phyloP scores from a whole-genome alignment of 1,140 invertebrate species.

The Plectrocnemia conspersa region DNA sequence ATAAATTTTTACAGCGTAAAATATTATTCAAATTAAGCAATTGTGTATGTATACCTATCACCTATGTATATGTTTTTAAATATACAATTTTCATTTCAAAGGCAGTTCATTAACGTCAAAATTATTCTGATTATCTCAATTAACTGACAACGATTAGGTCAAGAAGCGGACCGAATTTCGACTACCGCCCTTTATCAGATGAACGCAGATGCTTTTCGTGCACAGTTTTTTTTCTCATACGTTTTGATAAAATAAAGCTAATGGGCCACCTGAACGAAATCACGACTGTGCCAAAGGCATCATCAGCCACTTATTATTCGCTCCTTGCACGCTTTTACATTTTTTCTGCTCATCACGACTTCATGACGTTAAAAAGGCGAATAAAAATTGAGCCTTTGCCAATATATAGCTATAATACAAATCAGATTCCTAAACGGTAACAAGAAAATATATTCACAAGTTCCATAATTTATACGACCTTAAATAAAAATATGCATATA shows the following conservation, averaged over 20 bases:
- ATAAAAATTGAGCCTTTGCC: too few species aligned
- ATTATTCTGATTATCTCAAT: neutral
- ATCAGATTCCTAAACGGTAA: too few species aligned
- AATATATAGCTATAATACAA: too few species aligned
- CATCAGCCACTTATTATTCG: conserved; percentile 10
- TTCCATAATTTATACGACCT: too few species aligned
- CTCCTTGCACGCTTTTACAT: neutral
- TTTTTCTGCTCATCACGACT: conserved; percentile 1
- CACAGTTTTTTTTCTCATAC: neutral
- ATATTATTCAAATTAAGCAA: neutral
- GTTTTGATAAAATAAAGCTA: conserved; percentile 13
- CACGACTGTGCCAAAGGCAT: conserved; percentile 27
- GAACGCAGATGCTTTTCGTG: neutral
- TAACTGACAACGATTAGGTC: neutral
- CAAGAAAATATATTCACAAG: too few species aligned
- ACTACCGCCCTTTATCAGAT: conserved; percentile 11
- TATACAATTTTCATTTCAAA: too few species aligned
- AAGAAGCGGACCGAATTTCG: neutral
- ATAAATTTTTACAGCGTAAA: neutral
- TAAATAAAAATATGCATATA: too few species aligned
- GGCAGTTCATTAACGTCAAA: too few species aligned
- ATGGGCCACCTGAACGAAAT: conserved; percentile 34
- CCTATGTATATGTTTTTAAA: too few species aligned
- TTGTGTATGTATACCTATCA: neutral
- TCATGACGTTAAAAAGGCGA: neutral